These are phyloP conservation scores for Dufourea novaeangliae DNA, from an alignment of 1,140 invertebrate genomes.

Conservation along the genomic window DNA sequence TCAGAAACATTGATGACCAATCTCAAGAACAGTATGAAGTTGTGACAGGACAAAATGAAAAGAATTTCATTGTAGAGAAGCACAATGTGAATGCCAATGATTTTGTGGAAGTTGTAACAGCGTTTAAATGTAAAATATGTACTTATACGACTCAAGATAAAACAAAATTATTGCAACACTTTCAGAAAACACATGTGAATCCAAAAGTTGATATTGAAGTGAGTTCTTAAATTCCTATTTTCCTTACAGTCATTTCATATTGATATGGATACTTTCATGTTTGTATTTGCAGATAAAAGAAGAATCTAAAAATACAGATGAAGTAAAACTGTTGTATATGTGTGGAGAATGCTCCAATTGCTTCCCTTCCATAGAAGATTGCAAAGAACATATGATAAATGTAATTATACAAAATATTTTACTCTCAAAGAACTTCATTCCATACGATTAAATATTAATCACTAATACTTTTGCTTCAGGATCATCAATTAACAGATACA, in stretches of 20 bases:
- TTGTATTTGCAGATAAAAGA: conserved; percentile 57
- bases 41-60: conserved; percentile 38
- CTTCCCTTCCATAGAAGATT: conserved; percentile 80
- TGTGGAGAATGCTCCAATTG: conserved; percentile 81
- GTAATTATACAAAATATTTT: conserved; percentile 63
- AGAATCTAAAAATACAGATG: conserved; percentile 62
- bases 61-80: conserved; percentile 60
- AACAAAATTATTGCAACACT: conserved; percentile 70
- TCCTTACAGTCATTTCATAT: neutral
- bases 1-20: conserved; percentile 43
- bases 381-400: conserved; percentile 81
- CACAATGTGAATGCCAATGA: conserved; percentile 71
- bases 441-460: neutral
- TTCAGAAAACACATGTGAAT: conserved; percentile 73
- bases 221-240: conserved; percentile 12
- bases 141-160: conserved; percentile 75
- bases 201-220: conserved; percentile 55
- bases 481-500: conserved; percentile 72
- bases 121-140: conserved; percentile 78
- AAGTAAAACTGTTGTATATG: conserved; percentile 77
- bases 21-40: conserved; percentile 54
- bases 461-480: conserved; percentile 55
- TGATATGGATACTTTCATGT: conserved; percentile 17
- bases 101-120: conserved; percentile 76
- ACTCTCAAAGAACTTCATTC: neutral